These are phyloP conservation scores for Ianthella basta DNA, from an alignment of 37 sponge, comb jelly and placozoan genomes.

Conservation along the genomic window DNA sequence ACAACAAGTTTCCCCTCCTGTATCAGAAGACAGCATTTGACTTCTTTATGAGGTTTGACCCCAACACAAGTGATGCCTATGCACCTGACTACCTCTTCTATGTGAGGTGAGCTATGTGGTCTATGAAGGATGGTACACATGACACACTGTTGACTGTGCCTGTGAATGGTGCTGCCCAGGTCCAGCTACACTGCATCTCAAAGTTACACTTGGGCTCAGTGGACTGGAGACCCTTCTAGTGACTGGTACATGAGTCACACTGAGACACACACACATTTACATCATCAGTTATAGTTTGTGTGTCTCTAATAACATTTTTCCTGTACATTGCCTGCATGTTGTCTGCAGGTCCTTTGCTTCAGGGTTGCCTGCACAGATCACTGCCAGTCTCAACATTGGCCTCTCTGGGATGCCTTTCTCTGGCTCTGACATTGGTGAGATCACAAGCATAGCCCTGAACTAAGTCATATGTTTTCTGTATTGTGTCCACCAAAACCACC, in stretches of 20 bases:
- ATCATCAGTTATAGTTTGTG: background rate
- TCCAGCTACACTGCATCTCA: constrained; percentile 64
- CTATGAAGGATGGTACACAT: background rate
- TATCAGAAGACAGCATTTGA: constrained; percentile 71
- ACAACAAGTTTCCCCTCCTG: constrained; percentile 52
- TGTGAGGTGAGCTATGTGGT: constrained; percentile 36
- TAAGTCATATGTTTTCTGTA: background rate
- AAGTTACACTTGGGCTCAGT: constrained; percentile 65
- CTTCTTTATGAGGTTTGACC: constrained; percentile 34
- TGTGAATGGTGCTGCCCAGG: background rate
- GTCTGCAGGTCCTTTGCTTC: constrained; percentile 57
- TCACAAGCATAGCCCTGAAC: background rate
- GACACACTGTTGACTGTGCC: too few species aligned
- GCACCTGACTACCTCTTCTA: constrained; percentile 66
- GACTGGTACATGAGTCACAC: constrained; percentile 40
- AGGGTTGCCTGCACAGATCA: constrained; percentile 61
- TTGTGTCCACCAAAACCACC: background rate
- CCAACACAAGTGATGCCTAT: constrained; percentile 42
- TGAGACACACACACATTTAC: background rate
- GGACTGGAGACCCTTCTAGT: constrained; percentile 72
- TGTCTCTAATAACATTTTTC: background rate
- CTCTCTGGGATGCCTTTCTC: constrained; percentile 72
- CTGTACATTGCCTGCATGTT: background rate
- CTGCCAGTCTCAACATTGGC: constrained; percentile 62
- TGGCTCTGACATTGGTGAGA: constrained; percentile 65